Evolutionary conservation across 2,797 vertebrate genomes (phyloP).

Genomic region (Euthynnus affinis): DNA sequence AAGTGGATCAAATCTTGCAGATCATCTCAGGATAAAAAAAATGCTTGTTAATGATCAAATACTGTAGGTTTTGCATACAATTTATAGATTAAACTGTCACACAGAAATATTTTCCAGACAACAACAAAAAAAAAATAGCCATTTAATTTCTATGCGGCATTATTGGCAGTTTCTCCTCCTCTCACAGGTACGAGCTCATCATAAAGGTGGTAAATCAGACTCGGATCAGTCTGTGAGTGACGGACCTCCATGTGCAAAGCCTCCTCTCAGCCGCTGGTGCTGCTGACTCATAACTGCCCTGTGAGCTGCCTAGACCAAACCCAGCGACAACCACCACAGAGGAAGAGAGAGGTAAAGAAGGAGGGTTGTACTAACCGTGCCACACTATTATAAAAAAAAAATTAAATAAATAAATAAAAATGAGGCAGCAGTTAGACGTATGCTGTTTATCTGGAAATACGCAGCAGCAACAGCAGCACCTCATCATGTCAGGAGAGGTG

Average conservation of each 20-base stretch:
- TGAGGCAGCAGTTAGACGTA: slow-evolving; percentile 35
- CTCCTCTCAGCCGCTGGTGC: slow-evolving; percentile 67
- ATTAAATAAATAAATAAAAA: not conserved
- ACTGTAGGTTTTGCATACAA: not conserved
- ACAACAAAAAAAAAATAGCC: not conserved
- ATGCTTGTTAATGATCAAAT: not conserved
- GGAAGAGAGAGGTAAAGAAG: slow-evolving; percentile 33
- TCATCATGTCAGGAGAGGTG: slow-evolving; percentile 51
- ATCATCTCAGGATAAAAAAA: not conserved
- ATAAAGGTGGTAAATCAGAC: slow-evolving; percentile 34
- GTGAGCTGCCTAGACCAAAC: slow-evolving; percentile 64
- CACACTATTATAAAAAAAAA: slow-evolving; percentile 18
- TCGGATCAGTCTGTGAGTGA: slow-evolving; percentile 56
- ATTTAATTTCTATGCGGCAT: not conserved
- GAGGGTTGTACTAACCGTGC: slow-evolving; percentile 29
- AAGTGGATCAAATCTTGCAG: not conserved
- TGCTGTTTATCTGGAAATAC: slow-evolving; percentile 56
- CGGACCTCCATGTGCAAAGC: slow-evolving; percentile 65
- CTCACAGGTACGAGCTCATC: slow-evolving; percentile 11
- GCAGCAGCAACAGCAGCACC: slow-evolving; percentile 28
- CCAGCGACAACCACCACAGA: slow-evolving; percentile 59
- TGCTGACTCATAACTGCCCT: slow-evolving; percentile 83
- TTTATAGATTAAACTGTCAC: too few relatives aligned
- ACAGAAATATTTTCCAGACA: not conserved
- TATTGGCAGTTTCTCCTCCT: not conserved